phyloP scores from a whole-genome alignment of 2,888 invertebrate genomes.

The Drosophila atripex region DNA sequence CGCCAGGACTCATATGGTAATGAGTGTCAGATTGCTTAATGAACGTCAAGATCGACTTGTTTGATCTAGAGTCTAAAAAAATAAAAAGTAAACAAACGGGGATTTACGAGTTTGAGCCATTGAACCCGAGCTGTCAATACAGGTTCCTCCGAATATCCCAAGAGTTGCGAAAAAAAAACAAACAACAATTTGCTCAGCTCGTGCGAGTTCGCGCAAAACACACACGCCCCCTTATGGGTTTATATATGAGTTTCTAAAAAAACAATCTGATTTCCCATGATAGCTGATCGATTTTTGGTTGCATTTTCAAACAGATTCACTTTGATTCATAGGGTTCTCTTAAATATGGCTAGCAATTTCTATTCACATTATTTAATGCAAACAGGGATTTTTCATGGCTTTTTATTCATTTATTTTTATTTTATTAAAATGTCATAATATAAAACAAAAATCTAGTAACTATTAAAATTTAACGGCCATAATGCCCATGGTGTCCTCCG shows the following conservation, averaged over 20 bases:
- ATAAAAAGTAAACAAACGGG: constrained; percentile 28
- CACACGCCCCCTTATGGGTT: constrained; percentile 5
- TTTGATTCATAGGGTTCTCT: no score
- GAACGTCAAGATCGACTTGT: constrained; percentile 33
- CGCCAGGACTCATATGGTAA: constrained; percentile 25
- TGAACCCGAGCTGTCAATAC: constrained; percentile 30
- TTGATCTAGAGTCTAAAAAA: constrained; percentile 28
- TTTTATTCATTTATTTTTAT: not conserved
- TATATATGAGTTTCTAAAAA: not conserved
- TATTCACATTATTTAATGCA: no score
- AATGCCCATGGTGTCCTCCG: constrained; percentile 4
- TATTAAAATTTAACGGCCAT: constrained; percentile 14
- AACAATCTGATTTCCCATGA: not conserved
- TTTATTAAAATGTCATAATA: not conserved
- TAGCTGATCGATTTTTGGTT: not conserved
- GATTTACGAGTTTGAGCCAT: constrained; percentile 32
- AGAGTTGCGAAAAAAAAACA: constrained; percentile 1
- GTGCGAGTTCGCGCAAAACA: constrained; percentile 16
- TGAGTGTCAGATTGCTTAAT: constrained; percentile 11
- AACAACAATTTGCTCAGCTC: constrained; percentile 9
- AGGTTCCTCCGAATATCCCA: constrained; percentile 21
- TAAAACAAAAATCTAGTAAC: not conserved
- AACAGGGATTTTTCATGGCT: no score
- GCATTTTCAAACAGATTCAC: no score
- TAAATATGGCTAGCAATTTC: no score